These are phyloP conservation scores for Oxycera nigricornis DNA, from an alignment of 2,888 invertebrate species.

Conservation along the genomic window DNA sequence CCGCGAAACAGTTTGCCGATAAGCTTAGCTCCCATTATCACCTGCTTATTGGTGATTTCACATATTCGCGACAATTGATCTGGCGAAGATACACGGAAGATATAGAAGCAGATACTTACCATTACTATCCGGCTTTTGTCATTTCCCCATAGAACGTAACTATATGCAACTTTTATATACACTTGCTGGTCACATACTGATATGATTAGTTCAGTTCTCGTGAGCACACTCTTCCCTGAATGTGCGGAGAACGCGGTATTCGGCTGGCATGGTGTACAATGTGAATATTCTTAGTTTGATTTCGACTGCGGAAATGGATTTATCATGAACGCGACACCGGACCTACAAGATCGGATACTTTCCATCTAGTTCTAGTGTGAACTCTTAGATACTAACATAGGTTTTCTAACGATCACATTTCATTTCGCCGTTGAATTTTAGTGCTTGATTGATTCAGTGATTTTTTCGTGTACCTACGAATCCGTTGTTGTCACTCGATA, in stretches of 20 bases:
- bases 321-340: not conserved
- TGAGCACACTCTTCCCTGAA: not conserved
- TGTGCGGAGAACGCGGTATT: not conserved
- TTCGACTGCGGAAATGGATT: conserved; percentile 13
- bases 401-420: not conserved
- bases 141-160: not conserved
- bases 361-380: not conserved
- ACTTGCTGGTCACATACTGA: not conserved
- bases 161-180: not conserved
- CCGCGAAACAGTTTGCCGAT: not conserved
- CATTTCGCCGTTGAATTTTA: not conserved
- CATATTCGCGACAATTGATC: not conserved
- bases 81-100: not conserved
- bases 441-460: no score
- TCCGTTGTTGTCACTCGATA: no score
- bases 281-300: conserved; percentile 10
- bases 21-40: conserved; percentile 17
- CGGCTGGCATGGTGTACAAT: not conserved
- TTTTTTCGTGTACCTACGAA: no score
- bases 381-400: no score
- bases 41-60: conserved; percentile 20
- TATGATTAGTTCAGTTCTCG: conserved; percentile 15
- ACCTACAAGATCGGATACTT: not conserved
- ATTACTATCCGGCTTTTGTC: not conserved
- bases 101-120: not conserved